Conservation (phyloP, 2,113 vertebrate species). For the Chaenogobius annularis region DNA sequence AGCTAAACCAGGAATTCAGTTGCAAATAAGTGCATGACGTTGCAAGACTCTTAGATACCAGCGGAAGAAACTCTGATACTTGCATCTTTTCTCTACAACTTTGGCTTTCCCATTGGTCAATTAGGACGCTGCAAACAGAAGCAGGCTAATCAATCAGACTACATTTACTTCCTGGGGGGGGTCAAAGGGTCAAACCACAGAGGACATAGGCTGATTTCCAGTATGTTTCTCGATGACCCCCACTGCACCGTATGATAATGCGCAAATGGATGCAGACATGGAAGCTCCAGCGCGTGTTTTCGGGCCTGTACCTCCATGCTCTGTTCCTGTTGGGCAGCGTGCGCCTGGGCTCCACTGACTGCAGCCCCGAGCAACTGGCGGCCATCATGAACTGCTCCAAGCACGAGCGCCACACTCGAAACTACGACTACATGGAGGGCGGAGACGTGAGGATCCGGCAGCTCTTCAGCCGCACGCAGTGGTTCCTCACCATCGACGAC, state of each 20-base stretch:
- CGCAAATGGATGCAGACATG: conserved; percentile 98
- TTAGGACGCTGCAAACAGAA: conserved; percentile 25
- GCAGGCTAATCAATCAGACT: conserved; percentile 28
- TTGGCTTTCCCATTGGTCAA: not conserved
- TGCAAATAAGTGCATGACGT: not conserved
- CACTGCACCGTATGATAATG: conserved; percentile 97
- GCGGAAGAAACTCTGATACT: too few species aligned
- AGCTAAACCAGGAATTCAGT: not conserved
- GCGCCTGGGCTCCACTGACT: conserved; percentile 91
- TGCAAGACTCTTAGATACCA: too few species aligned
- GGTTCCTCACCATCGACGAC: conserved; percentile 96
- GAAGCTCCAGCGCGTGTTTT: conserved; percentile 96
- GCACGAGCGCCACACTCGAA: conserved; percentile 93
- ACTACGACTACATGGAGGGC: conserved; percentile 99
- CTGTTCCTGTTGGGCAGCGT: conserved; percentile 90
- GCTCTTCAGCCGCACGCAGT: conserved; percentile 96
- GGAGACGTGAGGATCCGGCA: conserved; percentile 95
- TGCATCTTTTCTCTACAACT: too few species aligned
- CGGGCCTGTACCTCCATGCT: conserved; percentile 90
- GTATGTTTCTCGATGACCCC: conserved; percentile 93
- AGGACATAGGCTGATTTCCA: conserved; percentile 80
- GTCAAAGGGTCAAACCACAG: conserved; percentile 73
- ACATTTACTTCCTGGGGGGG: not conserved
- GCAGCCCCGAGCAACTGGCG: conserved; percentile 93
- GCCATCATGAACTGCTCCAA: conserved; percentile 95